Conservation (phyloP, 2,888 invertebrate species). For the Galeruca laticollis region DNA sequence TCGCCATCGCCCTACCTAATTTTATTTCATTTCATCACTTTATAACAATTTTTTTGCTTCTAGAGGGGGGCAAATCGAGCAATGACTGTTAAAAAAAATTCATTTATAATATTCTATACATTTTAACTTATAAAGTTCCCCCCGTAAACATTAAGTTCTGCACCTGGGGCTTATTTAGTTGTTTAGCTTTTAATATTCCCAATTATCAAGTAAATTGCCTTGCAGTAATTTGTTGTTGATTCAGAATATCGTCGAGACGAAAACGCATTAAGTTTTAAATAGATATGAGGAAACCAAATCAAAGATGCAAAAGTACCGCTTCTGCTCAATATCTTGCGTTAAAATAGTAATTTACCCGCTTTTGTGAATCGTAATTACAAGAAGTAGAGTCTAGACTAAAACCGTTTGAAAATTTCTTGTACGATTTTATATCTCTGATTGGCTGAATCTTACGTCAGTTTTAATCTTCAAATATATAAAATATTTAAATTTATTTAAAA, state of each 20-base stretch:
- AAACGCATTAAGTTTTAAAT: not conserved
- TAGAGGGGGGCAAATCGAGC: too few relatives aligned
- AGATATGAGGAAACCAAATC: not conserved
- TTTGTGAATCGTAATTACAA: not conserved
- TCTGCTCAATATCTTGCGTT: not conserved
- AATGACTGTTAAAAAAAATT: too few relatives aligned
- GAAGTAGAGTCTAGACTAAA: not conserved
- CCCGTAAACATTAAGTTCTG: not conserved
- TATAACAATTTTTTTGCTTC: too few relatives aligned
- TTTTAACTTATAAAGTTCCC: not conserved
- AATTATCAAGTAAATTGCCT: slow-evolving; percentile 13
- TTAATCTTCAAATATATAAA: too few relatives aligned
- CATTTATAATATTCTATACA: too few relatives aligned
- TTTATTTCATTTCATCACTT: too few relatives aligned
- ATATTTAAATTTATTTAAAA: too few relatives aligned
- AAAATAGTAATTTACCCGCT: not conserved
- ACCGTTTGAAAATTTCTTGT: not conserved
- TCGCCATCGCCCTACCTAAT: too few relatives aligned
- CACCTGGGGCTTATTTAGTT: not conserved
- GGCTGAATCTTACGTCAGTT: too few relatives aligned
- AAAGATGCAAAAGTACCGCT: slow-evolving; percentile 4
- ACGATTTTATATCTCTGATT: too few relatives aligned
- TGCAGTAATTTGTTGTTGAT: not conserved
- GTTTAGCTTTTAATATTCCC: slow-evolving; percentile 1
- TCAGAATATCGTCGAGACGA: slow-evolving; percentile 4